A percentile compares a stretch with the other conserved stretches of the same genome.
Evolutionary conservation across 2,113 vertebrate species (phyloP).

Genomic region (Kobus ellipsiprymnus): DNA sequence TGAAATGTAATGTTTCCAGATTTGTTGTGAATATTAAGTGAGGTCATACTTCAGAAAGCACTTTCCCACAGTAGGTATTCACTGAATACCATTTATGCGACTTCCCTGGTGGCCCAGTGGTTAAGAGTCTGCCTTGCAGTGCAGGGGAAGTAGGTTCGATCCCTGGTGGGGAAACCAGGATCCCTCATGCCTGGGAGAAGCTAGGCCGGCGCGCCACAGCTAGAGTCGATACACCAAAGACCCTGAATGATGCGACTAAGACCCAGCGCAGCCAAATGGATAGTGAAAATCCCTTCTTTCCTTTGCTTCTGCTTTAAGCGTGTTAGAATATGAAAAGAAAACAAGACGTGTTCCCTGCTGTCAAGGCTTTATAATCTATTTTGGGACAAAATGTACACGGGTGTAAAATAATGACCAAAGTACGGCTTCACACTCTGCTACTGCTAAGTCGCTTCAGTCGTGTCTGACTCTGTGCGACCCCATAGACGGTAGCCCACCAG

Average conservation of each 20-base stretch:
- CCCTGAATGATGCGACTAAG: neutral
- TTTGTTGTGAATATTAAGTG: neutral
- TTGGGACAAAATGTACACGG: neutral
- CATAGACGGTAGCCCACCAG: no score
- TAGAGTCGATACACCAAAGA: neutral
- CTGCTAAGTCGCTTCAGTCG: no score
- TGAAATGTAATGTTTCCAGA: neutral
- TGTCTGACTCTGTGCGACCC: no score
- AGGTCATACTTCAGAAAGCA: neutral
- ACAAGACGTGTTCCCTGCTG: neutral
- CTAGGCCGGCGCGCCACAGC: neutral
- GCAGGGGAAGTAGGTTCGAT: neutral
- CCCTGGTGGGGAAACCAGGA: neutral
- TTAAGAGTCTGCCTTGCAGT: neutral
- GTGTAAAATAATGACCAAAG: neutral
- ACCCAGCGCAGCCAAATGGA: neutral
- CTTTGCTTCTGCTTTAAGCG: neutral
- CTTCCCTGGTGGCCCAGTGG: neutral
- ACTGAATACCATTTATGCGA: neutral
- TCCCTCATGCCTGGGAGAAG: neutral
- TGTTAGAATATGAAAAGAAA: neutral
- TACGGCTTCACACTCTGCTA: neutral
- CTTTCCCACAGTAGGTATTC: neutral
- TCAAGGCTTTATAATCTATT: neutral
- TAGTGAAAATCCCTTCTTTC: neutral